These are phyloP conservation scores for Formica selysi DNA, from an alignment of 1,140 invertebrate species.

Conservation along the genomic window DNA sequence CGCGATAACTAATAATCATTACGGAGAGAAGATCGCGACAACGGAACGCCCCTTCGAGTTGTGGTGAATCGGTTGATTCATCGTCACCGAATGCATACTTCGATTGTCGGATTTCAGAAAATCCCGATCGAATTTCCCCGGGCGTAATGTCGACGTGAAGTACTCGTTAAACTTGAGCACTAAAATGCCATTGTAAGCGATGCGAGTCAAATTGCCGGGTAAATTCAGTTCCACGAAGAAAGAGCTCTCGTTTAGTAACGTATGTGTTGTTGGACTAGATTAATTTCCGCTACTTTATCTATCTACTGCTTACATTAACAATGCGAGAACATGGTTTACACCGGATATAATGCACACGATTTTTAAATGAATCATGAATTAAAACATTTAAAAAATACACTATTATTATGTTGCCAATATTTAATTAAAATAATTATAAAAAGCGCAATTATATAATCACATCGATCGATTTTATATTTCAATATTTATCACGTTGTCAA, in stretches of 20 bases:
- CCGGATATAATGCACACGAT: not conserved
- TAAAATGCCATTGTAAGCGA: constrained; percentile 51
- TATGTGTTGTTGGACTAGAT: not conserved
- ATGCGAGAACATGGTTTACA: not conserved
- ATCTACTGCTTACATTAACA: not conserved
- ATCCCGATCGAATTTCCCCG: constrained; percentile 39
- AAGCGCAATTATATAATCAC: not conserved
- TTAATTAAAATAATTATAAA: not conserved
- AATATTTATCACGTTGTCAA: not conserved
- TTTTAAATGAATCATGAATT: not conserved
- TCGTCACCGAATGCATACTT: constrained; percentile 55
- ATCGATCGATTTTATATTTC: not conserved
- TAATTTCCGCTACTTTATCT: not conserved
- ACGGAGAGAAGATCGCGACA: constrained; percentile 3
- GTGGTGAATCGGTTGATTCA: constrained; percentile 41
- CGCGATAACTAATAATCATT: not conserved
- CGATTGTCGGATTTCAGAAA: constrained; percentile 65
- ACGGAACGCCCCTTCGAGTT: not conserved
- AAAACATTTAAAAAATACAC: not conserved
- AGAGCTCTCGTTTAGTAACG: constrained; percentile 26
- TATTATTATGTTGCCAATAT: not conserved
- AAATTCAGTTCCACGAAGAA: constrained; percentile 10
- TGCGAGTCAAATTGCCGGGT: constrained; percentile 41
- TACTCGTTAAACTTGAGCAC: constrained; percentile 62
- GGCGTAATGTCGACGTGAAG: constrained; percentile 43